Evolutionary conservation across 2,113 vertebrate genomes (phyloP).

Genomic region (Nipponia nippon): DNA sequence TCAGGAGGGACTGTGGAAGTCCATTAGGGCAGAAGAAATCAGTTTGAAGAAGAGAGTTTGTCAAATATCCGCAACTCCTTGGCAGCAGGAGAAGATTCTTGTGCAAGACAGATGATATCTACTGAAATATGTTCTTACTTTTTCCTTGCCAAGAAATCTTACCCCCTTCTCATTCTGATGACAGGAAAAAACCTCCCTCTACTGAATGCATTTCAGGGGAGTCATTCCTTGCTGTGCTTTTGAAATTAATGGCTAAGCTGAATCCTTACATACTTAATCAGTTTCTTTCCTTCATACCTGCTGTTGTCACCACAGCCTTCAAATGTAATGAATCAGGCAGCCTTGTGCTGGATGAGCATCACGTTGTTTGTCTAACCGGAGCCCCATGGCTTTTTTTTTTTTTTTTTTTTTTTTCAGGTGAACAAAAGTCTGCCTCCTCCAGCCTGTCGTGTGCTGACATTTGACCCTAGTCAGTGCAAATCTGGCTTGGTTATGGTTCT

Average conservation of each 20-base stretch:
- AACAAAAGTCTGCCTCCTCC: not conserved
- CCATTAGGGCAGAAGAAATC: slow-evolving; percentile 26
- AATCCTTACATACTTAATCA: slow-evolving; percentile 9
- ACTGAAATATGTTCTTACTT: slow-evolving; percentile 59
- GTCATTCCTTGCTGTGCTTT: slow-evolving; percentile 31
- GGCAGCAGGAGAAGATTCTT: slow-evolving; percentile 57
- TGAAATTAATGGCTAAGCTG: slow-evolving; percentile 45
- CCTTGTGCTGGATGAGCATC: not conserved
- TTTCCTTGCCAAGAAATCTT: slow-evolving; percentile 61
- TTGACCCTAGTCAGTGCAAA: not conserved
- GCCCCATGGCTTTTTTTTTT: not conserved
- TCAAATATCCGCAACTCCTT: slow-evolving; percentile 52
- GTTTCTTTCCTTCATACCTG: slow-evolving; percentile 19
- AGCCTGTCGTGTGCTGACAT: not conserved
- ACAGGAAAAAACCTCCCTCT: slow-evolving; percentile 37
- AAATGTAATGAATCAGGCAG: not conserved
- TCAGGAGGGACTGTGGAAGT: not conserved
- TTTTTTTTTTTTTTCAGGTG: not conserved
- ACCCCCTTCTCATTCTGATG: slow-evolving; percentile 45
- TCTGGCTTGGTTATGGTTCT: not conserved
- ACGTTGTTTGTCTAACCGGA: not conserved
- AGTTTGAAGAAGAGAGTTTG: slow-evolving; percentile 38
- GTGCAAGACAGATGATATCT: slow-evolving; percentile 68
- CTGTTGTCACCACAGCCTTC: slow-evolving; percentile 33
- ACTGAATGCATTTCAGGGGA: slow-evolving; percentile 32